Evolutionary conservation across 2,888 invertebrate species (phyloP).

Genomic region (Megamerina dolium): DNA sequence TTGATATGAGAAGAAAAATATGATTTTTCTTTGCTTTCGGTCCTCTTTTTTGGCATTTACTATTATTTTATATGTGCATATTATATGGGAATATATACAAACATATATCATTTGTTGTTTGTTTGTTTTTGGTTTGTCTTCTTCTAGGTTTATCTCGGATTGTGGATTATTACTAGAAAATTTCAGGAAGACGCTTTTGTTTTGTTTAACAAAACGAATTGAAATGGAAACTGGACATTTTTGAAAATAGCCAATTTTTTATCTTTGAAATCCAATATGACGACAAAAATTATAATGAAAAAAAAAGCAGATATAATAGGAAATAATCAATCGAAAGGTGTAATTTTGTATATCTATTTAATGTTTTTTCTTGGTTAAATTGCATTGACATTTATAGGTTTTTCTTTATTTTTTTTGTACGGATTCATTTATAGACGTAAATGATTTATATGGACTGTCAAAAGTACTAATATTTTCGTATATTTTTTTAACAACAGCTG

Average conservation of each 20-base stretch:
- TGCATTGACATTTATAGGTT: conserved; percentile 20
- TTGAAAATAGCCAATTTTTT: conserved; percentile 17
- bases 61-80: too few species aligned
- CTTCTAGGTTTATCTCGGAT: conserved; percentile 27
- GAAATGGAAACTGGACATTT: conserved; percentile 1
- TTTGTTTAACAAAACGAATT: conserved; percentile 5
- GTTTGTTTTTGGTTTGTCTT: conserved; percentile 18
- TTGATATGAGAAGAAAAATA: conserved; percentile 12
- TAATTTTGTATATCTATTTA: too few species aligned
- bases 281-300: conserved; percentile 15
- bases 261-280: conserved; percentile 15
- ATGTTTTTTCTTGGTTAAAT: too few species aligned
- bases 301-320: conserved; percentile 18
- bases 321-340: conserved; percentile 34
- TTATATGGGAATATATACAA: too few species aligned
- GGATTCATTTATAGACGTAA: neutral
- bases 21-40: conserved; percentile 15
- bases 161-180: conserved; percentile 29
- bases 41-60: too few species aligned
- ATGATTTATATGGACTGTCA: conserved; percentile 20
- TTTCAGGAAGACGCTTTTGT: conserved; percentile 10
- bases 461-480: too few species aligned
- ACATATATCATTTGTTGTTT: too few species aligned
- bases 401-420: conserved; percentile 8
- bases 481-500: too few species aligned